Percentiles rank a stretch among this genome's conserved stretches.
Evolutionary conservation across 2,888 invertebrate species (phyloP).

Genomic region (Agonopterix arenella): DNA sequence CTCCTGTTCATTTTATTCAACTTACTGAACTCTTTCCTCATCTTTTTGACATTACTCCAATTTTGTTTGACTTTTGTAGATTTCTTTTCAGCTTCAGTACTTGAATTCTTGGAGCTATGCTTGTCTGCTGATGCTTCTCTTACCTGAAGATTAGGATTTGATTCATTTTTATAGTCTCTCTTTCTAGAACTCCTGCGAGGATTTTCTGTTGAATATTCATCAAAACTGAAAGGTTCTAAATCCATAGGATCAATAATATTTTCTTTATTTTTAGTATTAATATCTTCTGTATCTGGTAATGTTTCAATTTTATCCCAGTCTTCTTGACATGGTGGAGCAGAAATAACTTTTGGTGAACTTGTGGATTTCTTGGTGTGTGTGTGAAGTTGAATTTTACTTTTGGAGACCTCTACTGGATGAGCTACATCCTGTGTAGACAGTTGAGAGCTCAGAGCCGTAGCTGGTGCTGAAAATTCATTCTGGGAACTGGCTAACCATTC

Average conservation of each 20-base stretch:
- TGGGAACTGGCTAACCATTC: constrained; percentile 60
- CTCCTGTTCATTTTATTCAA: constrained; percentile 51
- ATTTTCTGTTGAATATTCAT: constrained; percentile 42
- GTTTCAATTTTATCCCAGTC: constrained; percentile 67
- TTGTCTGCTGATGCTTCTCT: constrained; percentile 27
- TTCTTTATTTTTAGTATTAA: constrained; percentile 28
- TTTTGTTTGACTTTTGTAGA: constrained; percentile 40
- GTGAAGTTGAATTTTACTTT: constrained; percentile 49
- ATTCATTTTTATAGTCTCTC: constrained; percentile 31
- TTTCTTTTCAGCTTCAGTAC: constrained; percentile 35
- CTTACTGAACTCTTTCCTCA: constrained; percentile 66
- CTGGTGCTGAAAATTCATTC: constrained; percentile 57
- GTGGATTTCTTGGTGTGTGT: constrained; percentile 25
- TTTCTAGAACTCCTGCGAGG: constrained; percentile 59
- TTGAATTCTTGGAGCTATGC: constrained; percentile 31
- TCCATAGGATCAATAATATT: constrained; percentile 45
- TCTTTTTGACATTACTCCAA: constrained; percentile 63
- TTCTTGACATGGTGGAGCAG: constrained; percentile 41
- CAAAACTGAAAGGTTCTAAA: constrained; percentile 39
- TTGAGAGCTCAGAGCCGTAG: constrained; percentile 34
- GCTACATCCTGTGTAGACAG: constrained; percentile 31
- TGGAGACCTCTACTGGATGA: constrained; percentile 29
- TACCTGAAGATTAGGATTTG: constrained; percentile 14
- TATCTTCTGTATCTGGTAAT: constrained; percentile 40
- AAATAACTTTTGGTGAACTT: constrained; percentile 30